Evolutionary conservation across 2,888 invertebrate genomes (phyloP), one percentile per base, ranked within the genome.

Genomic region (Cyaniris semiargus): DNA sequence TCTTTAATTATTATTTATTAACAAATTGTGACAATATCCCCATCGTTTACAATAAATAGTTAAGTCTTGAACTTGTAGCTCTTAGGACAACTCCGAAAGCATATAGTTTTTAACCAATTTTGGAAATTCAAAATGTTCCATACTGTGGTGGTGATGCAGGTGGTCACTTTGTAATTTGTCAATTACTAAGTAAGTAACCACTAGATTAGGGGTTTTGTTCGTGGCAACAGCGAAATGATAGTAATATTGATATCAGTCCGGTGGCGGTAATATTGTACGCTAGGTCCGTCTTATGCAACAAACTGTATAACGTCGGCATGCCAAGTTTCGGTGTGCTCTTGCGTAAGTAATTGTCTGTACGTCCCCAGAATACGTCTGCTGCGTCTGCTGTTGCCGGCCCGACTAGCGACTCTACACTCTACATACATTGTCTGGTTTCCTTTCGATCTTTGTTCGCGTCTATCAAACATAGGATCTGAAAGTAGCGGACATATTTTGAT

Each of bases 281-380:
- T 66, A 66, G 60, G 23, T 66, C 66, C 66, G 18, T 31, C 66
- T 66, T 66, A 66, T 66, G 66, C 66, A 66, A 66, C 66, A 23
- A 4, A 18, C 66, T 27, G 66, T 66, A 15, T 18, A 66, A 66
- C 66, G 66, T 66, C 66, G 66, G 66, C 66, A 66, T 66, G 31
- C 66, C 66, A 66, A 66, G 66, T 66, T 66, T 66, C 66, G 66
- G 31, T 66, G 66, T 27, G 66, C 15, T 66, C 15, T 66, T 66
- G 66, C 66, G 66, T 66, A 66, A 66, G 66, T 66, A 15, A 66
- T 66, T 66, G 66, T 66, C 66, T 31, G 66, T 31, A 66, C 66
- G 66, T 31, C 66, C 27, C 27, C 15, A 27, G 66, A 13, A 31
- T 66, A 27, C 66, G 66, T 27, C 60, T 23, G 60, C 18, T 66